phyloP scores from a whole-genome alignment of 2,797 vertebrate species.

The Danio kyathit region DNA sequence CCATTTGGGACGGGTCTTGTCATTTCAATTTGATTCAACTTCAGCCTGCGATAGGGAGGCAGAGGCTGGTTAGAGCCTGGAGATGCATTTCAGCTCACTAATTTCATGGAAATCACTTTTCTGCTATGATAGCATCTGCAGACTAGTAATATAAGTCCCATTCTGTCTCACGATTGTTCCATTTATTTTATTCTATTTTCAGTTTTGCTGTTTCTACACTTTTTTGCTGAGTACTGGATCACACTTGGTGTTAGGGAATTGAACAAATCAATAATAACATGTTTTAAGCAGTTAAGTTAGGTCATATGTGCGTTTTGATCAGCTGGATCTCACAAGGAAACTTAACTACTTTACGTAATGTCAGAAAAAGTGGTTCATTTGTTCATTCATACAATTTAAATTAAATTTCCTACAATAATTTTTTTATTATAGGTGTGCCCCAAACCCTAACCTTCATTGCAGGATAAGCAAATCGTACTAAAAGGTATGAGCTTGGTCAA shows the following conservation, averaged over 20 bases:
- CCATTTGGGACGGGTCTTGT: slow-evolving; percentile 21
- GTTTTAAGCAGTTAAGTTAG: neutral
- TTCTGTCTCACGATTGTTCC: slow-evolving; percentile 5
- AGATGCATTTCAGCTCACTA: slow-evolving; percentile 46
- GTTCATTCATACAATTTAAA: too few relatives aligned
- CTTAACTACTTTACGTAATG: too few relatives aligned
- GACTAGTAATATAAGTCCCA: slow-evolving; percentile 50
- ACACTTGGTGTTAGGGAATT: neutral
- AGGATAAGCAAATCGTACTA: too few relatives aligned
- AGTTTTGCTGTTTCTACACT: neutral
- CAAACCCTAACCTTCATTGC: too few relatives aligned
- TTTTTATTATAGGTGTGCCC: too few relatives aligned
- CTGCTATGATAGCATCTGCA: slow-evolving; percentile 41
- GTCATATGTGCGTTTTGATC: neutral
- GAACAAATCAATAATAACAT: neutral
- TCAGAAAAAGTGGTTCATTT: too few relatives aligned
- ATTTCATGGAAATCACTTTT: slow-evolving; percentile 68
- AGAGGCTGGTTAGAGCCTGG: slow-evolving; percentile 34
- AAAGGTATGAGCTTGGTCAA: too few relatives aligned
- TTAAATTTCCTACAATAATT: too few relatives aligned
- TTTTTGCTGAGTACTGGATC: neutral
- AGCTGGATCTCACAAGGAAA: too few relatives aligned
- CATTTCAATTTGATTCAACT: slow-evolving; percentile 45
- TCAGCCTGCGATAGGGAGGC: slow-evolving; percentile 11
- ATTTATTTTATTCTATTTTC: slow-evolving; percentile 38